These are phyloP conservation scores for Phoxinus phoxinus DNA, from an alignment of 2,113 vertebrate species.

Conservation along the genomic window DNA sequence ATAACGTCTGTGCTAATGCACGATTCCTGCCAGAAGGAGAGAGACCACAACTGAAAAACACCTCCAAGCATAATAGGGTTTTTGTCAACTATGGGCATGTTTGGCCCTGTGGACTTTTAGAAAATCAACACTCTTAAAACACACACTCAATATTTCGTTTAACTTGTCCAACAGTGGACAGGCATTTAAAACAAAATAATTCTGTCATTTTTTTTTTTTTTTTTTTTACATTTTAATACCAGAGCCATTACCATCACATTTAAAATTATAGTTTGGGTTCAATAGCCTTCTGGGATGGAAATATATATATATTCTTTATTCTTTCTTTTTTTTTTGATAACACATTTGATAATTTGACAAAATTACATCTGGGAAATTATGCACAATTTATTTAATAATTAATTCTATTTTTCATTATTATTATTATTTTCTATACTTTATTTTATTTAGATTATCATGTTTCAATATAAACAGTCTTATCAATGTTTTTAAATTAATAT, in stretches of 20 bases:
- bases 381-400: no score
- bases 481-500: neutral
- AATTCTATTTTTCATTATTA: no score
- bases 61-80: neutral
- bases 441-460: neutral
- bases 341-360: neutral
- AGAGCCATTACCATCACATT: neutral
- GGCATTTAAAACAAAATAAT: neutral
- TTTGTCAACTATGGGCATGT: neutral
- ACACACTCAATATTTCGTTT: neutral
- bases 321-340: neutral
- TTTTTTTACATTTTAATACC: neutral
- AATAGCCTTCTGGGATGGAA: neutral
- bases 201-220: neutral
- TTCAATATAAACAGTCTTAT: neutral
- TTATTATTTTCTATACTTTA: neutral
- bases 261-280: neutral
- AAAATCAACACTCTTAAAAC: neutral
- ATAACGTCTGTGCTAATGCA: slow-evolving; percentile 8
- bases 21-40: slow-evolving; percentile 14
- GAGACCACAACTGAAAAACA: slow-evolving; percentile 11
- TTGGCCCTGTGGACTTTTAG: neutral
- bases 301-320: no score
- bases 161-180: neutral
- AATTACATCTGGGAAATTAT: neutral